Base-by-base conservation (phyloP, 1,140 invertebrate genomes). In the Asobara japonica region DNA sequence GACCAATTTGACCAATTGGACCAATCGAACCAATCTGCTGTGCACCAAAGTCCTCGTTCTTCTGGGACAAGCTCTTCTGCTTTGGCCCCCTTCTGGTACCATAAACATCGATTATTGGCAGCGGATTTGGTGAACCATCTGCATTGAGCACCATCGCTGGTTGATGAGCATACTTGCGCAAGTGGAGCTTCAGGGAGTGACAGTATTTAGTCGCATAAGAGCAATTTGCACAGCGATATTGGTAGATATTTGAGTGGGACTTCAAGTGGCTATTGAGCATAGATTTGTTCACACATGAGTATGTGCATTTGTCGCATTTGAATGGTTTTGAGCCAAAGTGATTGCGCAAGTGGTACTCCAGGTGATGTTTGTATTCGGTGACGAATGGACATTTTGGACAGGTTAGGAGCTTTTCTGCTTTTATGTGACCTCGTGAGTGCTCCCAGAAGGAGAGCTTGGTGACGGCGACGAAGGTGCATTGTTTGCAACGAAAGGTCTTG, bases 201-300 rank as follows among this genome's bases (percentile, higher is more conserved):
- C 96, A 98, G 83, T 99, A 99, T 84, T 99, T 99, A 0, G 97
- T 98, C 1, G 95, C 96, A 82, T 99, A 99, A n/a, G 91, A 92
- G 83, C 98, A 99, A 80, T 98, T 94, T 0, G 92, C 89, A 83
- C 98, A 99, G 25, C 95, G 90, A 83, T 98, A 99, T 80, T 98
- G 98, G 80, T 99, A 99, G 0, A 99, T 88, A 73, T 96, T 97
- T 0, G 97, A 98, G 84, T 99, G 98, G 0, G 96, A 98, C 83
- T 99, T 99, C 78, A 98, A 91, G 80, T 99, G 98, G 0, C 96
- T 98, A 82, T 98, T 99, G 10, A 99, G 89, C 98, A 99, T 99
- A 0, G 97, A 99, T 83, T 99, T 99, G 87, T 99, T 99, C 2
- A 99, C 98, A 82, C 98, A 99, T 0, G 92, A 91, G 80, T 98